phyloP scores from a whole-genome alignment of 2,113 vertebrate genomes.

The Lepisosteus oculatus region DNA sequence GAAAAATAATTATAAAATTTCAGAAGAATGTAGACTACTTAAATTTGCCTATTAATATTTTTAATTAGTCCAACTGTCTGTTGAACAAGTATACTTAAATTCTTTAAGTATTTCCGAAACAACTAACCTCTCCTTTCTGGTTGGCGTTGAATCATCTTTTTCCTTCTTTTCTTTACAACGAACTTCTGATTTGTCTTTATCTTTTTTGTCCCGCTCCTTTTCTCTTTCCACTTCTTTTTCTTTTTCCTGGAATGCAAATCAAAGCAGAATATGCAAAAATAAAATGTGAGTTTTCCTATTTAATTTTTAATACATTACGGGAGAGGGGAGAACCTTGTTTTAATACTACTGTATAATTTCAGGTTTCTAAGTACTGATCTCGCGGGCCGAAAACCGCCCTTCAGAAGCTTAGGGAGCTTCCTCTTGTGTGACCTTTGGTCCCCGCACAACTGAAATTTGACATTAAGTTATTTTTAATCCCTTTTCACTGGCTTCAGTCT shows the following conservation, averaged over 20 bases:
- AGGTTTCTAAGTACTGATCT: not conserved
- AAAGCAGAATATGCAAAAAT: not conserved
- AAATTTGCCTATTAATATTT: no score
- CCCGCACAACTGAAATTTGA: no score
- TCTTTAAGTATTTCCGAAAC: no score
- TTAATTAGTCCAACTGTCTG: no score
- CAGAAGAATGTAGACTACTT: no score
- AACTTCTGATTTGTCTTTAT: slow-evolving; percentile 86
- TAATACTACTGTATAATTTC: not conserved
- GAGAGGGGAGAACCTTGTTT: no score
- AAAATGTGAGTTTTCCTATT: no score
- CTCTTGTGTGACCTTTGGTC: not conserved
- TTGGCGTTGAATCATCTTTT: slow-evolving; percentile 84
- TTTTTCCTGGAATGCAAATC: slow-evolving; percentile 74
- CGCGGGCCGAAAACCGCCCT: not conserved
- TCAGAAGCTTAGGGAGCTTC: not conserved
- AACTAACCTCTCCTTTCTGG: slow-evolving; percentile 88
- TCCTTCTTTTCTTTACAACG: slow-evolving; percentile 91
- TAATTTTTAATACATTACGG: no score
- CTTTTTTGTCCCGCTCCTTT: slow-evolving; percentile 87
- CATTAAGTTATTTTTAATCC: no score
- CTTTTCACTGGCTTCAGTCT: no score
- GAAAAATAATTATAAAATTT: no score
- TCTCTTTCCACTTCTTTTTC: slow-evolving; percentile 93
- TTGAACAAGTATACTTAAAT: not conserved